Evolutionary conservation across 2,113 vertebrate species (phyloP), one percentile per base, ranked within the genome.

Genomic region (Channa argus): DNA sequence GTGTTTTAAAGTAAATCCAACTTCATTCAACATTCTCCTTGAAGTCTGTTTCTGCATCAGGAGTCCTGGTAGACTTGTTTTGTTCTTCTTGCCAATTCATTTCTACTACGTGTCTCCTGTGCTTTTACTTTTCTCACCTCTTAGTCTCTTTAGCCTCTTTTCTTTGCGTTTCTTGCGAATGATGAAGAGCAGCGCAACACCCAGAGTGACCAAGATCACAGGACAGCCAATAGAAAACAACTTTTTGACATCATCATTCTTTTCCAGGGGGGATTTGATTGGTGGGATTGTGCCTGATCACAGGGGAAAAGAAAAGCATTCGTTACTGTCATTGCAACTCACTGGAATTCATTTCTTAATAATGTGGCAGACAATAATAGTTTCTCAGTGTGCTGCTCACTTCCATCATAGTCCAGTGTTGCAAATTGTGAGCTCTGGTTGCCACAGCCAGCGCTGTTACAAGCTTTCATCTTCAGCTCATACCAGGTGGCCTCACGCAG

Each of bases 401-500:
- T 99, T 85, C 98, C 98, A 0, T 99, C 97, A 0, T 97, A 98
- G 94, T 98, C 97, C 89, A 99, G 91, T 3, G 98, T 99, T 84
- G 98, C 96, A 8, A 99, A 99, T 92, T 98, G 96, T 1, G 96
- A 61, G 4, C 93, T 98, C 93, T 99, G 96, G 58, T 99, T 99
- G 59, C 97, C 97, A 43, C 98, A 99, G 89, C 98, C 98, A 0
- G 98, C 98, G 3, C 97, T 99, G 95, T 99, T 99, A 80, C 98
- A 99, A 0, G 97, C 97, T 87, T 97, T 95, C 97, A 99, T 98
- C 88, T 98, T 97, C 59, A 99, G 92, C 90, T 99, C 98, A 3
- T 99, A 99, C 98, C 98, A 99, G 1, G 98, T 99, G 75, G 97
- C 98, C 92, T 99, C 98, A 0, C 96, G 96, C 75, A 99, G 94